A percentile compares a stretch with the other conserved stretches of the same genome.
Conservation (phyloP, 2,113 vertebrate genomes). For the Carassius auratus region DNA sequence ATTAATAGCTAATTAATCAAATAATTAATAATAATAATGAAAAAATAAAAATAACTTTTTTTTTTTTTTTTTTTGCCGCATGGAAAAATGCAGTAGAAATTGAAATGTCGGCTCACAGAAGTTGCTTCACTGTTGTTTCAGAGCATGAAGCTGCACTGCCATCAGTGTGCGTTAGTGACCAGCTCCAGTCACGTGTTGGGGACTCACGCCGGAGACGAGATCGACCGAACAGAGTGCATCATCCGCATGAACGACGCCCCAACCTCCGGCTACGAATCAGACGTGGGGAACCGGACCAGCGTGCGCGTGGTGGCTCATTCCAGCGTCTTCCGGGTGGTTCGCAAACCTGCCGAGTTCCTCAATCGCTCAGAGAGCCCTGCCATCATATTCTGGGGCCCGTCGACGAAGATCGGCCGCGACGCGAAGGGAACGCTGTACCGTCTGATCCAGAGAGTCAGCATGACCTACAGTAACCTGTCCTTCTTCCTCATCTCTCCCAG, state of each 20-base stretch:
- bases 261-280: constrained; percentile 80
- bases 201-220: constrained; percentile 79
- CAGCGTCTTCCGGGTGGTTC: constrained; percentile 88
- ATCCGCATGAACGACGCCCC: constrained; percentile 98
- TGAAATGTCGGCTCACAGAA: too few relatives aligned
- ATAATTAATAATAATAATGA: not conserved
- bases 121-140: constrained; percentile 58
- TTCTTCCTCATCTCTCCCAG: constrained; percentile 80
- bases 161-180: constrained; percentile 88
- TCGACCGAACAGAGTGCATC: constrained; percentile 86
- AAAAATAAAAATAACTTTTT: too few relatives aligned
- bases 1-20: not conserved
- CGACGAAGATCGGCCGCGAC: constrained; percentile 85
- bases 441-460: constrained; percentile 86
- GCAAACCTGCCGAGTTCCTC: constrained; percentile 86
- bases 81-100: too few relatives aligned
- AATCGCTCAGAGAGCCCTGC: constrained; percentile 77
- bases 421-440: constrained; percentile 82
- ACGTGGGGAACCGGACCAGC: constrained; percentile 89
- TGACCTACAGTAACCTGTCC: constrained; percentile 82
- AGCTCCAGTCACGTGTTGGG: constrained; percentile 95
- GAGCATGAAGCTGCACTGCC: constrained; percentile 85
- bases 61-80: too few relatives aligned
- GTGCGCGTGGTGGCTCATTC: constrained; percentile 93
- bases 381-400: constrained; percentile 93